phyloP scores from a whole-genome alignment of 2,797 vertebrate species.

The Spea hammondii region DNA sequence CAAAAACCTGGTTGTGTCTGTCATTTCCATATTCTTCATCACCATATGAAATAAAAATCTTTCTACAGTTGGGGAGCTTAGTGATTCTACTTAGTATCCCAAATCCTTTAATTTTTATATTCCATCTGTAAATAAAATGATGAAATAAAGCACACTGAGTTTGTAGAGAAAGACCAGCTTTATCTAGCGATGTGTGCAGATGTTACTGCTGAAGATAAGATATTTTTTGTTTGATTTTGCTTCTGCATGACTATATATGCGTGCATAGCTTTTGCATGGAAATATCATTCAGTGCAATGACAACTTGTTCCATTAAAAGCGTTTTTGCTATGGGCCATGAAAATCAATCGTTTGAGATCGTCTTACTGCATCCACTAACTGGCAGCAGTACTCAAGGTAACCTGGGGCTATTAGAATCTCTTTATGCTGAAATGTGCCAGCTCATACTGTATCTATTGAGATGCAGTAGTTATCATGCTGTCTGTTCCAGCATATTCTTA shows the following conservation, averaged over 20 bases:
- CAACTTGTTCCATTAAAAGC: slow-evolving; percentile 51
- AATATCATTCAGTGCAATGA: slow-evolving; percentile 49
- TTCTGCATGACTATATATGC: slow-evolving; percentile 37
- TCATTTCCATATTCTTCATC: neutral
- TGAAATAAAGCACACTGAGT: neutral
- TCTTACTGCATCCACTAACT: slow-evolving; percentile 54
- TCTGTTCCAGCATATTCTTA: slow-evolving; percentile 47
- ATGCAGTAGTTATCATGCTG: slow-evolving; percentile 41
- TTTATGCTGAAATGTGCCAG: slow-evolving; percentile 50
- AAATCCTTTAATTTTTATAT: neutral
- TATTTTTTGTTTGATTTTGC: slow-evolving; percentile 26
- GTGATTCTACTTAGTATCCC: neutral
- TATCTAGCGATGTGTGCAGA: slow-evolving; percentile 27
- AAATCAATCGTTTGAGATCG: slow-evolving; percentile 61
- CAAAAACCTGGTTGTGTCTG: neutral
- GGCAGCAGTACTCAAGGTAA: slow-evolving; percentile 53
- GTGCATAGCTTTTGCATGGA: slow-evolving; percentile 48
- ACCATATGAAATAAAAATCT: neutral
- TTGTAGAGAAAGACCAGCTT: slow-evolving; percentile 11
- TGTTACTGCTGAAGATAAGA: slow-evolving; percentile 43
- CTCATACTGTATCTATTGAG: slow-evolving; percentile 52
- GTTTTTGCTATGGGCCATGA: slow-evolving; percentile 58
- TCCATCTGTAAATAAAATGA: slow-evolving; percentile 5
- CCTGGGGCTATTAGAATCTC: slow-evolving; percentile 48
- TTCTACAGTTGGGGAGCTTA: neutral